A percentile compares a stretch with the other conserved stretches of the same genome.
phyloP scores from a whole-genome alignment of 2,797 vertebrate genomes.

The Perdix hodgsoniae region DNA sequence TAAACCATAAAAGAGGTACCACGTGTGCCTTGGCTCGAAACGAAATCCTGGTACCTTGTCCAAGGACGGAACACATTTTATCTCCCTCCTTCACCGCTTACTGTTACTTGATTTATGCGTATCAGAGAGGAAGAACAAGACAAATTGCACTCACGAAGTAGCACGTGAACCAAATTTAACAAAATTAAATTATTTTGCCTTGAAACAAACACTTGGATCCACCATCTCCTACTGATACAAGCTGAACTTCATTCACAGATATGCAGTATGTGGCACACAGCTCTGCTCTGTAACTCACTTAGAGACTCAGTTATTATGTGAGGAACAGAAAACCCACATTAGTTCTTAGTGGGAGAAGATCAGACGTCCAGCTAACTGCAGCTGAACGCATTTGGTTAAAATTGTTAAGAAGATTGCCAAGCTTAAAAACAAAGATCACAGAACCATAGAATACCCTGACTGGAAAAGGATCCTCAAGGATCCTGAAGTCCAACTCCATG shows the following conservation, averaged over 20 bases:
- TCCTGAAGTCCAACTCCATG: too few relatives aligned
- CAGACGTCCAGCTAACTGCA: not conserved
- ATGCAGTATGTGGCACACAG: not conserved
- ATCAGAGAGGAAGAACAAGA: not conserved
- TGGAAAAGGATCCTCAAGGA: too few relatives aligned
- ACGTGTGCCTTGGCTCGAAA: not conserved
- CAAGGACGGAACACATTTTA: not conserved
- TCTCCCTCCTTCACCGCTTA: not conserved
- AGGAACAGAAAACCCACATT: not conserved
- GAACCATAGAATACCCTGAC: too few relatives aligned
- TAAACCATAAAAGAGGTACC: not conserved
- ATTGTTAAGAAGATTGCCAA: not conserved
- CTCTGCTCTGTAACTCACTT: not conserved
- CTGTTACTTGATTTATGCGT: not conserved
- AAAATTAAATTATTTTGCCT: not conserved
- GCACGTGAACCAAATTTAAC: not conserved
- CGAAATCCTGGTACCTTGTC: not conserved
- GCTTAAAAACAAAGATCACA: not conserved
- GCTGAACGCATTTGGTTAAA: not conserved
- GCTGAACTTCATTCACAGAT: not conserved
- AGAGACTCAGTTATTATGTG: accelerated
- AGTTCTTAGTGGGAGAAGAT: not conserved
- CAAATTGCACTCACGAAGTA: not conserved
- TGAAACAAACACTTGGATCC: not conserved
- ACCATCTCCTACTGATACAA: not conserved